Evolutionary conservation across 2,113 vertebrate genomes (phyloP).

Genomic region (Paramisgurnus dabryanus): DNA sequence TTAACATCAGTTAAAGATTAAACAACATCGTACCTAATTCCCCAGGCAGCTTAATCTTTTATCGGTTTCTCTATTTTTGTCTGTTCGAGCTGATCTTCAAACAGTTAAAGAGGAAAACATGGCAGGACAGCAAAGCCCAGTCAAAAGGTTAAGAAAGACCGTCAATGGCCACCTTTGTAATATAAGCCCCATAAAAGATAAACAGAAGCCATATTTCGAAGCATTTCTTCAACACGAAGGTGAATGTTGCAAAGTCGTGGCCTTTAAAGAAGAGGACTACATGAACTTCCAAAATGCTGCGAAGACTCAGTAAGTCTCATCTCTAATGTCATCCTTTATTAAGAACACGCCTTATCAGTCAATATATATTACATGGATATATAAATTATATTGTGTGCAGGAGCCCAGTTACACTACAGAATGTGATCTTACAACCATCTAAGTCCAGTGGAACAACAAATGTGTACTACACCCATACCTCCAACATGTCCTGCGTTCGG

Average conservation of each 20-base stretch:
- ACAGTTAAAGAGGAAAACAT: background rate
- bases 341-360: no score
- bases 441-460: background rate
- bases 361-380: no score
- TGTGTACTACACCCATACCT: conserved; percentile 10
- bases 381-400: background rate
- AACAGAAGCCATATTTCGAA: background rate
- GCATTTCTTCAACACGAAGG: background rate
- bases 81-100: background rate
- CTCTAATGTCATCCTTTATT: background rate
- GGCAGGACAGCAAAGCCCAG: background rate
- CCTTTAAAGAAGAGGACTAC: conserved; percentile 14
- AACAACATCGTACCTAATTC: no score
- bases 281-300: background rate
- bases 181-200: background rate
- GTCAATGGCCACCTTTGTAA: background rate
- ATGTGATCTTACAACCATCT: background rate
- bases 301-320: background rate
- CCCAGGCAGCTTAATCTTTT: background rate
- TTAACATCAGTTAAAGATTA: background rate
- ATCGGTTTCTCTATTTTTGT: background rate
- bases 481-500: background rate
- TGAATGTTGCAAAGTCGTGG: background rate
- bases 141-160: background rate
- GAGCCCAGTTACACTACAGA: background rate